These are phyloP conservation scores for Campylomormyrus numenius DNA, from an alignment of 2,113 vertebrate species.

Conservation along the genomic window DNA sequence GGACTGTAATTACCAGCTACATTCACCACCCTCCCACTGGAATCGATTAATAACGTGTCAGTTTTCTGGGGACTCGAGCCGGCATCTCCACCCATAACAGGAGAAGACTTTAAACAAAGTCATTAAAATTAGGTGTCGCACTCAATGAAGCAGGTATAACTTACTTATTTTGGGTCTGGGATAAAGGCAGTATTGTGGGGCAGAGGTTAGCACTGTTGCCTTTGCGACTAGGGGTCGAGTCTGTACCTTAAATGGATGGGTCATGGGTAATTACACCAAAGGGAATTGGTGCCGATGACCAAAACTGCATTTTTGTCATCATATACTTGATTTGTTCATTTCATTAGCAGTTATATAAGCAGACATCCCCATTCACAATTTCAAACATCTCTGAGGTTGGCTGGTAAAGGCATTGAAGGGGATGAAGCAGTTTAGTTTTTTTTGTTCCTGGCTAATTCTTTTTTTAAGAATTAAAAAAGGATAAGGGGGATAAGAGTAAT, in stretches of 20 bases:
- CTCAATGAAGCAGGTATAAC: background rate
- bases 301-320: background rate
- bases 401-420: background rate
- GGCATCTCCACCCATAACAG: background rate
- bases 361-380: background rate
- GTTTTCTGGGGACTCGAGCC: background rate
- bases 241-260: background rate
- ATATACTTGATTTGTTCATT: background rate
- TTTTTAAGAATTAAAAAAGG: background rate
- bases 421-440: background rate
- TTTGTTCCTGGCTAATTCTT: background rate
- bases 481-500: background rate
- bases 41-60: background rate
- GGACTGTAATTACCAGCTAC: constrained; percentile 26
- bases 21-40: background rate
- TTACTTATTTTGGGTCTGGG: background rate
- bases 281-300: background rate
- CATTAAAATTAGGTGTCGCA: background rate
- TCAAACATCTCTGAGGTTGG: background rate
- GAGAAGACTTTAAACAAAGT: background rate
- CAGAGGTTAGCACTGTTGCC: background rate
- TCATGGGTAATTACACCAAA: background rate
- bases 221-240: background rate
- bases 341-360: background rate
- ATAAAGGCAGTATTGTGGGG: too few relatives aligned